Conservation (phyloP, 2,113 vertebrate genomes). For the Eurypyga helias region DNA sequence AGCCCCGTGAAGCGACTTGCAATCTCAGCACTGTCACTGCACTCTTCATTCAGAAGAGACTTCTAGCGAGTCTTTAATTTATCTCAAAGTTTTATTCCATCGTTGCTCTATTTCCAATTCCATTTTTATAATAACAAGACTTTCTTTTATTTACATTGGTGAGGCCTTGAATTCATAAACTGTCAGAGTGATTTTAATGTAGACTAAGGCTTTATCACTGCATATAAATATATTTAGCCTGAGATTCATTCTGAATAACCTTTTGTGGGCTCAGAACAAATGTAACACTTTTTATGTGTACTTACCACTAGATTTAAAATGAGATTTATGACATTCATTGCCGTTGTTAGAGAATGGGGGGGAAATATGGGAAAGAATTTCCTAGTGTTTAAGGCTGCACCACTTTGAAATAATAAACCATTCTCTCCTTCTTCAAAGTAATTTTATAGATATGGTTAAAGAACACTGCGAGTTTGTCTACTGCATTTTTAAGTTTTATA, state of each 20-base stretch:
- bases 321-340: conserved; percentile 2
- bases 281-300: conserved; percentile 6
- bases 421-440: conserved; percentile 23
- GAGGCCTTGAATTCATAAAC: conserved; percentile 51
- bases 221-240: conserved; percentile 62
- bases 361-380: background rate
- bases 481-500: background rate
- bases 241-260: conserved; percentile 33
- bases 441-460: conserved; percentile 17
- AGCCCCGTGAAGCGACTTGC: background rate
- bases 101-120: conserved; percentile 27
- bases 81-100: conserved; percentile 47
- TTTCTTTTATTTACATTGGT: conserved; percentile 55
- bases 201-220: conserved; percentile 45
- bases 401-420: conserved; percentile 28
- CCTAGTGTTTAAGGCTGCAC: background rate
- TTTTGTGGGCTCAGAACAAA: conserved; percentile 45
- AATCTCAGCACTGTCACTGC: background rate
- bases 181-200: conserved; percentile 37
- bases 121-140: conserved; percentile 18
- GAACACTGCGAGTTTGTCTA: background rate
- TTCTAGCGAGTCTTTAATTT: conserved; percentile 34
- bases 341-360: background rate
- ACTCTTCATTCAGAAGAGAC: background rate
- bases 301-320: conserved; percentile 40